Evolutionary conservation across 2,888 invertebrate genomes (phyloP).

Genomic region (Drosophila tanythrix): DNA sequence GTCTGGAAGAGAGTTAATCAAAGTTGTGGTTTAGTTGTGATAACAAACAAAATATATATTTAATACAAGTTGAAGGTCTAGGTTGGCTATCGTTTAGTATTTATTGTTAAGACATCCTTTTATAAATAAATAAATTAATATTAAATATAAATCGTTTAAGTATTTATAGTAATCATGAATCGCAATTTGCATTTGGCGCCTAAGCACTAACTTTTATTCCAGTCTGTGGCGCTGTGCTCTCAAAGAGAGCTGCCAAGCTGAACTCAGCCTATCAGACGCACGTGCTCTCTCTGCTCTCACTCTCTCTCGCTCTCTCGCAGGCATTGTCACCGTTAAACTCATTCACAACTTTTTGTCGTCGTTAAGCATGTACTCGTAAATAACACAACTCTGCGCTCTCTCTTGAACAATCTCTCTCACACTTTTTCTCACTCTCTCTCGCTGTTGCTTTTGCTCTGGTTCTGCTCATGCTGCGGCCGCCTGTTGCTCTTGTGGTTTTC

Average conservation of each 20-base stretch:
- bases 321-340: constrained; percentile 29
- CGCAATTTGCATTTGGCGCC: background rate
- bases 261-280: constrained; percentile 1
- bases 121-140: background rate
- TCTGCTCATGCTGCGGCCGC: constrained; percentile 28
- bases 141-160: background rate
- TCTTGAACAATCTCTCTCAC: constrained; percentile 1
- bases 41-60: background rate
- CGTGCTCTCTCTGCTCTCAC: constrained; percentile 1
- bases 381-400: constrained; percentile 17
- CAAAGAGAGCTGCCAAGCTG: constrained; percentile 12
- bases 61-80: background rate
- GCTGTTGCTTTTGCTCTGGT: constrained; percentile 11
- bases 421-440: background rate
- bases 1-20: constrained; percentile 30
- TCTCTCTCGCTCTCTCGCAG: background rate
- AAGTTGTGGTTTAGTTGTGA: constrained; percentile 9
- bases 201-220: background rate
- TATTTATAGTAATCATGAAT: background rate
- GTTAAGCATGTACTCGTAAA: constrained; percentile 28
- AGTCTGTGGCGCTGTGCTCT: background rate
- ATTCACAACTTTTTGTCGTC: constrained; percentile 59
- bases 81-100: background rate
- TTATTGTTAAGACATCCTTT: background rate
- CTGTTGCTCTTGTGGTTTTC: constrained; percentile 62